Evolutionary conservation across 1,140 invertebrate genomes (phyloP), one percentile per base, ranked within the genome.

Genomic region (Stegodyphus dumicola): DNA sequence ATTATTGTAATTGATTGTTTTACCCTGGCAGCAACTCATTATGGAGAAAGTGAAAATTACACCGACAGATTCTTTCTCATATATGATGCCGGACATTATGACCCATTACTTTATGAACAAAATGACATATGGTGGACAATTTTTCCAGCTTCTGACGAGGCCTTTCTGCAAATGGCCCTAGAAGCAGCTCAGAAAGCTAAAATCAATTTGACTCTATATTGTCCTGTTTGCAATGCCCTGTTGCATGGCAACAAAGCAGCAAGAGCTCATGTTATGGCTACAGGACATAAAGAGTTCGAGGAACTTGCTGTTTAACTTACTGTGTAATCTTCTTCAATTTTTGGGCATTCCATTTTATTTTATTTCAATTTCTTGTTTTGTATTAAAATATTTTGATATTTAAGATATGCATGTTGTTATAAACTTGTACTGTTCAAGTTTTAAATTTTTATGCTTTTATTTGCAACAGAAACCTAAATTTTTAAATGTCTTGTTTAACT

Each of bases 41-140:
- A 99, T 92, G 97, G 97, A 6, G 97, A 99, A 91, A 96, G 98
- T 91, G 94, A 95, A 89, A 93, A 95, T 88, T 98, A 97, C 89
- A 91, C 93, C 33, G 92, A 95, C 70, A 91, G 97, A 89, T 95
- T 97, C 10, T 95, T 98, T 89, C 92, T 99, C 4, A 93, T 99
- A 71, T 99, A 98, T 90, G 97, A 99, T 92, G 97, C 97, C 33
- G 96, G 98, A 85, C 97, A 99, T 91, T 99, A 99, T 90, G 98
- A 99, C 91, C 96, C 97, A 1, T 90, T 99, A 1, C 95, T 96
- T 89, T 92, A 97, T 89, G 96, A 98, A 91, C 93, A 93, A 0
- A 83, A 54, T 53, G 11, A 87, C 60, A 6, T 18, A 56, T 94
- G 94, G 88, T 92, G 93, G 90, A 97, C 96, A 9, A 94, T 96